Evolutionary conservation across 2,888 invertebrate species (phyloP).

Genomic region (Peribatodes rhomboidaria): DNA sequence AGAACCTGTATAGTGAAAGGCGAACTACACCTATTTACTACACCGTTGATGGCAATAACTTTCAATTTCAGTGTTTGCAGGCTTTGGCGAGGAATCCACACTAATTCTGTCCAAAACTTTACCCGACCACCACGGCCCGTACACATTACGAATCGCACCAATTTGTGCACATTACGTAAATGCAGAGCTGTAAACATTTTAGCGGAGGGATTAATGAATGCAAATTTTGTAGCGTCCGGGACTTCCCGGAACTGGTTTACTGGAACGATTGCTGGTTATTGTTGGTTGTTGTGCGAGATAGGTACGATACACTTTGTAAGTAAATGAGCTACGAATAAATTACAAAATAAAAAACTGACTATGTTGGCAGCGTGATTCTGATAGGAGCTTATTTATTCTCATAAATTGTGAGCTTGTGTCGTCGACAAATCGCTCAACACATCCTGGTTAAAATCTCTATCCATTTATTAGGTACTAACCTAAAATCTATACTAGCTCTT

Average conservation of each 20-base stretch:
- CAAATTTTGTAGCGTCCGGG: constrained; percentile 53
- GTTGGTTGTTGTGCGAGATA: constrained; percentile 44
- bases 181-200: constrained; percentile 51
- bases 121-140: constrained; percentile 9
- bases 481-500: not conserved
- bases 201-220: constrained; percentile 59
- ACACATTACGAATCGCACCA: constrained; percentile 31
- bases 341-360: not conserved
- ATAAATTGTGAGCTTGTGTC: not conserved
- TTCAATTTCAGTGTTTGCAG: constrained; percentile 18
- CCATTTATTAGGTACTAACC: not conserved
- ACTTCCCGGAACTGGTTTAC: constrained; percentile 47
- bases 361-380: not conserved
- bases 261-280: constrained; percentile 56
- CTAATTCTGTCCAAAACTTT: constrained; percentile 24
- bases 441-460: not conserved
- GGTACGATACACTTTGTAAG: constrained; percentile 33
- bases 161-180: constrained; percentile 47
- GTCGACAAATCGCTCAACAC: not conserved
- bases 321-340: not conserved
- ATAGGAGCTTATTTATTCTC: not conserved
- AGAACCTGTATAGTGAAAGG: not conserved
- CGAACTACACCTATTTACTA: constrained; percentile 6
- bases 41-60: constrained; percentile 20
- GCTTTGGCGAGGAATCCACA: constrained; percentile 2